Evolutionary conservation across 2,113 vertebrate species (phyloP).

Genomic region (Astur gentilis): DNA sequence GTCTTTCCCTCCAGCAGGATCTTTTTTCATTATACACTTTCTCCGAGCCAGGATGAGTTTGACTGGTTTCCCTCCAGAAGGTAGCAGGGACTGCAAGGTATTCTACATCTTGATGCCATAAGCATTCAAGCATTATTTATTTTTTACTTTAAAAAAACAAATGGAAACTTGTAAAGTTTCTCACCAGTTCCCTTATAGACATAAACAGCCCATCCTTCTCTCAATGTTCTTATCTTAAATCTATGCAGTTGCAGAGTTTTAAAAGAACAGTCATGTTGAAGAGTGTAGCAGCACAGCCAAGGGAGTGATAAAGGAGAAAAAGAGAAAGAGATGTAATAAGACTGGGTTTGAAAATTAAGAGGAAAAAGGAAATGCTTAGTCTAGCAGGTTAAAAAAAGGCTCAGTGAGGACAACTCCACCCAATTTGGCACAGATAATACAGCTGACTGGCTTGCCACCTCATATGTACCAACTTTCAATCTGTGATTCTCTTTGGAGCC

Average conservation of each 20-base stretch:
- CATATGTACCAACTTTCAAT: not conserved
- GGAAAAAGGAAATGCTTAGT: conserved; percentile 13
- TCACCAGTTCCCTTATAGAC: not conserved
- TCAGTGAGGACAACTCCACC: not conserved
- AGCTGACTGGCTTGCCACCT: not conserved
- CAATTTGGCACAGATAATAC: not conserved
- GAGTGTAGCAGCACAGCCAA: not conserved
- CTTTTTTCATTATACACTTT: not conserved
- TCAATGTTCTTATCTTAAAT: not conserved
- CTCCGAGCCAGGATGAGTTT: not conserved
- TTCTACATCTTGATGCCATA: not conserved
- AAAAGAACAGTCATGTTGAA: conserved; percentile 6
- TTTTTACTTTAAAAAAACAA: not conserved
- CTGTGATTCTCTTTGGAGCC: not conserved
- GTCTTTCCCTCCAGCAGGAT: not conserved
- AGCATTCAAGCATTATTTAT: not conserved
- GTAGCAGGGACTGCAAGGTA: not conserved
- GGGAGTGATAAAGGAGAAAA: conserved; percentile 20
- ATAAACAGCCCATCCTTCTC: not conserved
- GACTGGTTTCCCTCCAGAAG: not conserved
- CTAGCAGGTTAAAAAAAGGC: not conserved
- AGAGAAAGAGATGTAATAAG: conserved; percentile 2
- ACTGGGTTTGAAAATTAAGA: not conserved
- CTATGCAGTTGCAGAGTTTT: conserved; percentile 8
- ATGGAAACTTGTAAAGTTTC: not conserved